phyloP scores from a whole-genome alignment of 2,797 vertebrate species.

The Sebastes iracundus region DNA sequence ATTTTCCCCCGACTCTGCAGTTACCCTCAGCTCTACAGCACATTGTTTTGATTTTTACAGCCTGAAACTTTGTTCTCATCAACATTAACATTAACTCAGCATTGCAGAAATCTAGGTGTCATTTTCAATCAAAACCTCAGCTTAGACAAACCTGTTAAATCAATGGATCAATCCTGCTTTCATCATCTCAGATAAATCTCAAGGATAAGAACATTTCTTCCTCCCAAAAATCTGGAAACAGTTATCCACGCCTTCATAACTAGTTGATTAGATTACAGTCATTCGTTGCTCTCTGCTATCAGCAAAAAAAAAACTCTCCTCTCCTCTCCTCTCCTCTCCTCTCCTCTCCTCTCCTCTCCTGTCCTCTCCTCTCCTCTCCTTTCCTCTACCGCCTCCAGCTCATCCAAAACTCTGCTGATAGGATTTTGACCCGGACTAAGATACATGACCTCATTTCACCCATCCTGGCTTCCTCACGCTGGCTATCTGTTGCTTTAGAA shows the following conservation, averaged over 20 bases:
- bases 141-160: not conserved
- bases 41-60: too few species aligned
- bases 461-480: too few species aligned
- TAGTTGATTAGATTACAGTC: not conserved
- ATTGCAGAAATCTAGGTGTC: too few species aligned
- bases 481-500: too few species aligned
- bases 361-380: too few species aligned
- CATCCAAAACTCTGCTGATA: not conserved
- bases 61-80: not conserved
- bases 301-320: not conserved
- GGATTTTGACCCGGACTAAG: not conserved
- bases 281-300: not conserved
- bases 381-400: not conserved
- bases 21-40: not conserved
- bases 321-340: accelerated
- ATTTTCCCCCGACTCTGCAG: too few species aligned
- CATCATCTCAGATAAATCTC: not conserved
- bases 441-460: not conserved
- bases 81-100: not conserved
- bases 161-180: not conserved
- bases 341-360: not conserved
- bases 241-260: not conserved
- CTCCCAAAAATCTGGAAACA: not conserved
- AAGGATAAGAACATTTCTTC: not conserved
- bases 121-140: too few species aligned